phyloP scores from a whole-genome alignment of 2,797 vertebrate genomes.

The Silurus aristotelis region DNA sequence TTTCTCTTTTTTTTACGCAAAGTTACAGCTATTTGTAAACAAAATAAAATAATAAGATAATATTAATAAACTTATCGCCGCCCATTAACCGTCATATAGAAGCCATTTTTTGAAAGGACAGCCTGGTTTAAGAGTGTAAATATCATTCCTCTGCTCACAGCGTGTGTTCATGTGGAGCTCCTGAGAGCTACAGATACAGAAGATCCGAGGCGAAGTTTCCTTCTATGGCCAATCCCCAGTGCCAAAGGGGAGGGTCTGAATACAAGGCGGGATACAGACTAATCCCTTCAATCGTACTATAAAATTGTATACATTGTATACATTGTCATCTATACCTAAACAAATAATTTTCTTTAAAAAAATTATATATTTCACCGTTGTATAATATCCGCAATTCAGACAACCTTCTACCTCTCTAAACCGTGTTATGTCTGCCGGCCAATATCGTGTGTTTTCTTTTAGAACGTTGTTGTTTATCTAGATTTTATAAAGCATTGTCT shows the following conservation, averaged over 20 bases:
- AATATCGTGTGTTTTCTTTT: background rate
- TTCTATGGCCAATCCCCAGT: constrained; percentile 51
- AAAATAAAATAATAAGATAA: background rate
- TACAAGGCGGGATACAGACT: constrained; percentile 18
- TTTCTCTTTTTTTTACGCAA: background rate
- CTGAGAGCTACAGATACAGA: background rate
- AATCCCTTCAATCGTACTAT: background rate
- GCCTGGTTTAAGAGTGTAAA: background rate
- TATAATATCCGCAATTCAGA: background rate
- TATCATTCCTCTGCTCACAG: background rate
- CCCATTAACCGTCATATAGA: background rate
- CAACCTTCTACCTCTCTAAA: background rate
- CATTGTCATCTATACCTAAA: background rate
- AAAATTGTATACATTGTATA: background rate
- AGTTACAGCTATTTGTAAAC: background rate
- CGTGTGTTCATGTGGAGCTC: background rate
- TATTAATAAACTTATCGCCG: too few relatives aligned
- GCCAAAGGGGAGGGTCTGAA: constrained; percentile 15
- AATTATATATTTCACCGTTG: background rate
- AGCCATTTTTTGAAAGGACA: background rate
- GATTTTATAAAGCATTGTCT: background rate
- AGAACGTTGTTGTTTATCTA: background rate
- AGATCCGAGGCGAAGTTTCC: constrained; percentile 37
- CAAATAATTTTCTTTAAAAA: background rate
- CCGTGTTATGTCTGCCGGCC: background rate